Conservation (phyloP, 2,888 invertebrate species). For the Cacoxenus indagator region DNA sequence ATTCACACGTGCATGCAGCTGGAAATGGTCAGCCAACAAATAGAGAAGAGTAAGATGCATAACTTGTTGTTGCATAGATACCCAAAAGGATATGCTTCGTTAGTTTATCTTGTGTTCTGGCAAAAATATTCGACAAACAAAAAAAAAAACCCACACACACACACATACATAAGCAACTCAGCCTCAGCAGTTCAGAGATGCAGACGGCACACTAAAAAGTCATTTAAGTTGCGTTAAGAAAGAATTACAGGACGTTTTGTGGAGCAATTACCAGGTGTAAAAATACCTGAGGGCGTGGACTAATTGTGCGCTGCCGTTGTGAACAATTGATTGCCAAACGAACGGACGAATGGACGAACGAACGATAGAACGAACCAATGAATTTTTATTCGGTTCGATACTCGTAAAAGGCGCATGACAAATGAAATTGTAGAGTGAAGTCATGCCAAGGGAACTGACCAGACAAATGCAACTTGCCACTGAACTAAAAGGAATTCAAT, state of each 20-base stretch:
- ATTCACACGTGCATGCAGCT: too few relatives aligned
- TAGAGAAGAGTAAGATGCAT: too few relatives aligned
- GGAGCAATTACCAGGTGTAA: slow-evolving; percentile 67
- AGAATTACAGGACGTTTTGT: slow-evolving; percentile 65
- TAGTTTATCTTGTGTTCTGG: too few relatives aligned
- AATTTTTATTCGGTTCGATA: too few relatives aligned
- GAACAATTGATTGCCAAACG: neutral
- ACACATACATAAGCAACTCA: neutral
- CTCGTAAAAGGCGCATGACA: slow-evolving; percentile 17
- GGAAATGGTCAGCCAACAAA: too few relatives aligned
- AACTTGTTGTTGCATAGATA: too few relatives aligned
- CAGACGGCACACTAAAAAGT: slow-evolving; percentile 43
- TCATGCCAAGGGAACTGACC: neutral
- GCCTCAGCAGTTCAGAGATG: neutral
- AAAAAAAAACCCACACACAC: neutral
- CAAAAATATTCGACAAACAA: neutral
- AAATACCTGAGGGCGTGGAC: slow-evolving; percentile 59
- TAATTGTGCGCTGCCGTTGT: slow-evolving; percentile 52
- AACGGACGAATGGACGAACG: neutral
- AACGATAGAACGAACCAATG: neutral
- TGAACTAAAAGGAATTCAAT: too few relatives aligned
- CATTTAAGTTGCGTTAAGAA: slow-evolving; percentile 64
- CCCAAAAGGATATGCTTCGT: too few relatives aligned
- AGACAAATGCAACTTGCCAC: too few relatives aligned
- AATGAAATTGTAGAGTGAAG: slow-evolving; percentile 2